These are phyloP conservation scores for Dinocampus coccinellae DNA, from an alignment of 2,888 invertebrate species.

Conservation along the genomic window DNA sequence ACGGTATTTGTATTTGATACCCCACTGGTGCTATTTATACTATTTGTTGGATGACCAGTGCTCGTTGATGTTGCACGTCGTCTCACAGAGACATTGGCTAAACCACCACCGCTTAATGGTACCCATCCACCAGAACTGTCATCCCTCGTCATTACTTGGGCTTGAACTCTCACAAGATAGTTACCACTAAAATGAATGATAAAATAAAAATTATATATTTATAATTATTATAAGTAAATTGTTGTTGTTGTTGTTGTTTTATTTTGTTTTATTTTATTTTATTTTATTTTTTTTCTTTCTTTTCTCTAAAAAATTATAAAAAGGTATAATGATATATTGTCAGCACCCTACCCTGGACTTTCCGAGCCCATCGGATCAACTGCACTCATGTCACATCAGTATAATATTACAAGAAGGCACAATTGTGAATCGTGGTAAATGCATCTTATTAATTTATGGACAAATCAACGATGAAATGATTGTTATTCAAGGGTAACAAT, in stretches of 20 bases:
- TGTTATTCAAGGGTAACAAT: constrained; percentile 25
- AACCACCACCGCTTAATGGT: constrained; percentile 92
- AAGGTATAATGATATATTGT: not conserved
- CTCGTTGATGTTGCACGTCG: constrained; percentile 75
- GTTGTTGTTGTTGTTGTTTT: too few relatives aligned
- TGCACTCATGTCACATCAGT: constrained; percentile 30
- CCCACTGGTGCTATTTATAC: constrained; percentile 24
- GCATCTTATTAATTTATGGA: constrained; percentile 22
- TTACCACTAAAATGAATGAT: constrained; percentile 77
- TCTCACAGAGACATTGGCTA: constrained; percentile 92
- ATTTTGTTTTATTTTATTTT: too few relatives aligned
- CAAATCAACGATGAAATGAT: constrained; percentile 4
- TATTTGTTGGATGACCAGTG: constrained; percentile 35
- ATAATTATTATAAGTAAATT: too few relatives aligned
- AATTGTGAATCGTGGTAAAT: constrained; percentile 7
- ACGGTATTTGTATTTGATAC: constrained; percentile 33
- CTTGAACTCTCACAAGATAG: constrained; percentile 96
- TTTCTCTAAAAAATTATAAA: not conserved
- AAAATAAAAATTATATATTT: not conserved
- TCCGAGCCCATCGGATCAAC: constrained; percentile 32
- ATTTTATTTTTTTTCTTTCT: too few relatives aligned
- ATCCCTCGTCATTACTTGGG: constrained; percentile 99
- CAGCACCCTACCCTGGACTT: constrained; percentile 33
- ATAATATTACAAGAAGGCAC: constrained; percentile 3
- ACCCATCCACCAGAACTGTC: constrained; percentile 97